Evolutionary conservation across 2,113 vertebrate genomes (phyloP).

Genomic region (Zosterops japonicus): DNA sequence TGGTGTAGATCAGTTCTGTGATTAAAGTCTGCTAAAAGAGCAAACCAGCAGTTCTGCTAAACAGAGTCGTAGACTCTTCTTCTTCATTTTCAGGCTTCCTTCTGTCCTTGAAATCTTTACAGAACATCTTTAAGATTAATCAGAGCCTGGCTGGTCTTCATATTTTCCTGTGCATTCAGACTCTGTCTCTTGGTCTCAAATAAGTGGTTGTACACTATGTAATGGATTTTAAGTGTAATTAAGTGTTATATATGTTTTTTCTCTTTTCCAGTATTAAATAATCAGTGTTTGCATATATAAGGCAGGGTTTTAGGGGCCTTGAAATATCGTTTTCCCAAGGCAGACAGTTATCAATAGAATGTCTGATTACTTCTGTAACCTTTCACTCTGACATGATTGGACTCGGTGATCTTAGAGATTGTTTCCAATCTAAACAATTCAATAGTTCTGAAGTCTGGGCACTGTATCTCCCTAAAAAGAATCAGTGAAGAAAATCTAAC

Average conservation of each 20-base stretch:
- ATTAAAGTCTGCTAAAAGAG: not conserved
- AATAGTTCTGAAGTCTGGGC: not conserved
- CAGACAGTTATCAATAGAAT: not conserved
- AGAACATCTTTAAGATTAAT: conserved; percentile 21
- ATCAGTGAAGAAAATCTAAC: not conserved
- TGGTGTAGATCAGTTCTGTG: not conserved
- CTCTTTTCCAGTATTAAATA: not conserved
- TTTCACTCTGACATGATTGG: not conserved
- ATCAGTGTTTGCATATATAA: not conserved
- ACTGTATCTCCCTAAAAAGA: not conserved
- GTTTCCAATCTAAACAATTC: not conserved
- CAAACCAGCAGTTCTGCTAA: not conserved
- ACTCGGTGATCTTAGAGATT: not conserved
- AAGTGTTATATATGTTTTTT: not conserved
- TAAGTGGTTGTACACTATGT: not conserved
- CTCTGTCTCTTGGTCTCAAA: not conserved
- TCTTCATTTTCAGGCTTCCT: not conserved
- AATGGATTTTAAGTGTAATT: not conserved
- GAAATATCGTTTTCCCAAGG: not conserved
- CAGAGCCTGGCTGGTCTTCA: not conserved
- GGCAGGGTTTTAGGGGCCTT: not conserved
- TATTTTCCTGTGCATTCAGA: not conserved
- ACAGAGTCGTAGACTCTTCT: not conserved
- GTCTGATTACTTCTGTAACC: not conserved
- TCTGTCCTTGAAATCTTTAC: not conserved